A percentile compares a stretch with the other conserved stretches of the same genome.
These are phyloP conservation scores for Anolis carolinensis DNA, from an alignment of 2,113 vertebrate genomes.

Conservation along the genomic window DNA sequence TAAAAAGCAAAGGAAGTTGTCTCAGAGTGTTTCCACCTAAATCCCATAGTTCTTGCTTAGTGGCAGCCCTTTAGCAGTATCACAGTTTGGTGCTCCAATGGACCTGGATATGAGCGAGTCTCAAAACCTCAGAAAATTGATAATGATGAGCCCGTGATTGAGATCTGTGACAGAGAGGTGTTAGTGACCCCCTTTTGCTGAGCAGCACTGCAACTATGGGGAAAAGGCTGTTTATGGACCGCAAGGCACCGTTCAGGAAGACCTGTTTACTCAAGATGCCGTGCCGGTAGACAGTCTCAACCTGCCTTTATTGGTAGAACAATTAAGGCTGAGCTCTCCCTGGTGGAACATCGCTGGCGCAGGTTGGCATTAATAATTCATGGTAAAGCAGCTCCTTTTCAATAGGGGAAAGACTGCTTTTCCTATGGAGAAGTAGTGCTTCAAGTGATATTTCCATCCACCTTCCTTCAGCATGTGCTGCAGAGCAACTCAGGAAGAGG, in stretches of 20 bases:
- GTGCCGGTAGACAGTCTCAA: constrained; percentile 21
- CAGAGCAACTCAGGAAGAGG: neutral
- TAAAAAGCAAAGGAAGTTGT: constrained; percentile 28
- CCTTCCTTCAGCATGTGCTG: neutral
- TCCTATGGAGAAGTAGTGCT: neutral
- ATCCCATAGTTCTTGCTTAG: too few species aligned
- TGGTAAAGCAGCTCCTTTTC: neutral
- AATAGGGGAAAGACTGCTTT: neutral
- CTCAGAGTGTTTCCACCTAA: too few species aligned
- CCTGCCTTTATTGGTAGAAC: constrained; percentile 54
- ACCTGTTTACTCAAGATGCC: constrained; percentile 13
- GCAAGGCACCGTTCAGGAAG: neutral
- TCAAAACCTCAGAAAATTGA: too few species aligned
- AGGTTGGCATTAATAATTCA: constrained; percentile 38
- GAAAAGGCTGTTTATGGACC: constrained; percentile 19
- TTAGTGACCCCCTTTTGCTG: neutral
- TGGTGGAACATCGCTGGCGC: constrained; percentile 7
- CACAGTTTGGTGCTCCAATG: too few species aligned
- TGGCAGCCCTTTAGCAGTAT: too few species aligned
- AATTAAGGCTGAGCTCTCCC: constrained; percentile 47
- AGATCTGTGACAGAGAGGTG: constrained; percentile 20
- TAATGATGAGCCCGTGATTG: constrained; percentile 47
- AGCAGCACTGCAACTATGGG: neutral
- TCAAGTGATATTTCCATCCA: neutral
- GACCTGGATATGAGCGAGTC: too few species aligned